phyloP scores from a whole-genome alignment of 2,797 vertebrate species.

The Crocodylus rhombifer region DNA sequence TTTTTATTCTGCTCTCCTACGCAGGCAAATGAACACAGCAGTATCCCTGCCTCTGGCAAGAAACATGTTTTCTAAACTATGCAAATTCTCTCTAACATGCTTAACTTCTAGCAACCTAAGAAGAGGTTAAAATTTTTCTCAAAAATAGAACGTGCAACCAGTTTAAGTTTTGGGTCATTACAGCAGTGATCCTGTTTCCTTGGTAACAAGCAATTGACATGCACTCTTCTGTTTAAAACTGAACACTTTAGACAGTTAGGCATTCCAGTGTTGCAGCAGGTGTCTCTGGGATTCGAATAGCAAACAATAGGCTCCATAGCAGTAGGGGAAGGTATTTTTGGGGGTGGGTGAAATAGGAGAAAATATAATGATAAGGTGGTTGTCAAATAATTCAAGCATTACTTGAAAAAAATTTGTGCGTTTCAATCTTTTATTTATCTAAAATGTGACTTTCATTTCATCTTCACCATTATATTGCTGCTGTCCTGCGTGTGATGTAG shows the following conservation, averaged over 20 bases:
- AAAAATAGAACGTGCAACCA: slow-evolving; percentile 12
- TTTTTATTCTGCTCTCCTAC: not conserved
- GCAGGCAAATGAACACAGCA: not conserved
- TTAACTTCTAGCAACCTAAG: not conserved
- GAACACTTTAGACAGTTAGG: not conserved
- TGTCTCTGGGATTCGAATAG: slow-evolving; percentile 37
- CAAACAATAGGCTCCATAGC: slow-evolving; percentile 13
- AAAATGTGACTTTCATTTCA: not conserved
- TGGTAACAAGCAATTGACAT: slow-evolving; percentile 60
- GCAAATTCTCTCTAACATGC: not conserved
- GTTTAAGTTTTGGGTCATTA: slow-evolving; percentile 54
- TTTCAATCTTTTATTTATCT: not conserved
- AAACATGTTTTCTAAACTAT: not conserved
- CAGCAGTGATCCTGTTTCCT: slow-evolving; percentile 54
- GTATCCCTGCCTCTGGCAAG: not conserved
- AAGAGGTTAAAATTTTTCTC: slow-evolving; percentile 55
- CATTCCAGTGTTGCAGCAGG: slow-evolving; percentile 45
- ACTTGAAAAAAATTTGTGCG: not conserved
- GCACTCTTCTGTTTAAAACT: slow-evolving; percentile 45
- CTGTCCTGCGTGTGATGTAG: not conserved
- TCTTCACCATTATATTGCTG: not conserved
- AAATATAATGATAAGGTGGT: not conserved
- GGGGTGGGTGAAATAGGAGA: not conserved
- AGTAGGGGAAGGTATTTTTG: not conserved
- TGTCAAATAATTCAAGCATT: not conserved